Base-by-base conservation (phyloP, 1,140 invertebrate species). In the Brachionus asplanchnoidis region DNA sequence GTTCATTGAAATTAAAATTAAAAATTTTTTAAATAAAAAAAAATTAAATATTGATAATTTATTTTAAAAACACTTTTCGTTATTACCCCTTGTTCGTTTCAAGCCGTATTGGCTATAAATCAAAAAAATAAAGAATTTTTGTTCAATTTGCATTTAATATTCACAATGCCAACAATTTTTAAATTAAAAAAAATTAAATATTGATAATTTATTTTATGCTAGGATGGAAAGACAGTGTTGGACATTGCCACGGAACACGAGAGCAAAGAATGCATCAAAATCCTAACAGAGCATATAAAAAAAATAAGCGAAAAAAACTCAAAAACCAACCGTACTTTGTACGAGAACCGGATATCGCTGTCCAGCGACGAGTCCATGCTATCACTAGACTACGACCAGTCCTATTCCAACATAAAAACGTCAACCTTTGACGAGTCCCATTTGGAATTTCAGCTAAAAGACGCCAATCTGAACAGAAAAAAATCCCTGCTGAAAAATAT, bases 171-270 rank as follows among this genome's bases (percentile, higher is more conserved):
- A n/a, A n/a, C n/a, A n/a, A n/a, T n/a, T n/a, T n/a, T n/a, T n/a
- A n/a, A 42, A 42, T 42, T 42, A 9, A 42, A 5, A 42, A 44
- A 44, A 44, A 12, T 11, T 44, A 9, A 44, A 2, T 44, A 9
- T 9, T 4, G 42, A 44, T 44, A 44, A 12, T 11, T 44, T 11
- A 94, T 1, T 91, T 92, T 56, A 91, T 95, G 26, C 91, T 93
- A 86, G 94, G 94, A 88, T 92, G 92, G 68, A 42, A 85, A 40
- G 70, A 85, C 56, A 0, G 79, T 36, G 7, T 68, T 86, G 28
- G 84, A 85, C 20, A 85, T 85, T 9, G 86, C 85, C 3, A 78
- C 60, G 12, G 50, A 66, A 42, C 84, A 85, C 50, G 66, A 85
- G 28, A 75, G 70, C 42, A 44, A 84, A 36, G 20, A 44, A 73